phyloP scores from a whole-genome alignment of 30 jellyfish, hydroid and myxozoan species.

The Mastigias papua region DNA sequence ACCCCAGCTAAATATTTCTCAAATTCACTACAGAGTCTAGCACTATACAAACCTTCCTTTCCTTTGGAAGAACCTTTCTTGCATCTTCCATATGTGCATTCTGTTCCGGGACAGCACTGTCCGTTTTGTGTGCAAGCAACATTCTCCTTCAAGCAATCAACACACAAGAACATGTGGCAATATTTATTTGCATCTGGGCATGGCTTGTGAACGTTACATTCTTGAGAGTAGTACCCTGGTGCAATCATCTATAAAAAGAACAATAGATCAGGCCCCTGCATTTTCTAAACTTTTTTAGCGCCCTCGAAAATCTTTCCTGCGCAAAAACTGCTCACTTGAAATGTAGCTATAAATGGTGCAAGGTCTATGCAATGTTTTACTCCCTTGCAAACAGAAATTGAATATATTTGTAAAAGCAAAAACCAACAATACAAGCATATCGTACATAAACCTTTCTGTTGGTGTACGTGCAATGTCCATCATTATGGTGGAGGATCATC shows the following conservation, averaged over 20 bases:
- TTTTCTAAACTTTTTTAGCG: neutral
- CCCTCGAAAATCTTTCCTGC: too few species aligned
- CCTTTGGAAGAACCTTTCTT: constrained; percentile 96
- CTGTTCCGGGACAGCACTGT: constrained; percentile 95
- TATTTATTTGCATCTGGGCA: constrained; percentile 97
- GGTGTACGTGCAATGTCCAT: too few species aligned
- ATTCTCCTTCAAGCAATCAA: constrained; percentile 94
- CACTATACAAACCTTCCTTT: constrained; percentile 86
- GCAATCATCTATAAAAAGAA: constrained; percentile 78
- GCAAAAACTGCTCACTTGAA: too few species aligned
- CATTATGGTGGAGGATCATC: too few species aligned
- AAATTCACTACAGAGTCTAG: too few species aligned
- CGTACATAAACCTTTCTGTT: too few species aligned
- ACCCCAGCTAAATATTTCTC: too few species aligned
- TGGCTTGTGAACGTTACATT: constrained; percentile 97
- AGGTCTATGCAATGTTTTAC: too few species aligned
- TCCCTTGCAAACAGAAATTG: too few species aligned
- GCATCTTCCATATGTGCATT: constrained; percentile 96
- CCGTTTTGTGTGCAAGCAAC: constrained; percentile 98
- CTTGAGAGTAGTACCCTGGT: constrained; percentile 97
- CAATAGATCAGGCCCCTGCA: neutral
- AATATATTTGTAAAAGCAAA: too few species aligned
- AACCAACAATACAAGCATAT: too few species aligned
- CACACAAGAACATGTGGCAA: constrained; percentile 95
- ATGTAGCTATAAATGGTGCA: too few species aligned